Conservation (phyloP, 2,113 vertebrate species). For the Boleophthalmus pectinirostris region DNA sequence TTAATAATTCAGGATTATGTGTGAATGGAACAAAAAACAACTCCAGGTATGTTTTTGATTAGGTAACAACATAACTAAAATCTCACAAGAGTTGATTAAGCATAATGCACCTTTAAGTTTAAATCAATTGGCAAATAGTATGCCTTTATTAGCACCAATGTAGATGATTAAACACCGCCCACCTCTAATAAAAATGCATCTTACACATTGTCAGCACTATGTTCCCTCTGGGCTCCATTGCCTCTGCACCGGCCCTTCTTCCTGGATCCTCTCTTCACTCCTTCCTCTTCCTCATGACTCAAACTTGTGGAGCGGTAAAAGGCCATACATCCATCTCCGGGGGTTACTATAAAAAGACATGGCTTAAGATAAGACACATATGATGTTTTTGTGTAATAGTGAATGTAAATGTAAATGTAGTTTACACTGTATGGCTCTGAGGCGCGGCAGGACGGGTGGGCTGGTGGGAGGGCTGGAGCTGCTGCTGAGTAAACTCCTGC, state of each 20-base stretch:
- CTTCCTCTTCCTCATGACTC: conserved; percentile 84
- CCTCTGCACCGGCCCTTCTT: conserved; percentile 88
- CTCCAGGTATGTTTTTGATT: too few relatives aligned
- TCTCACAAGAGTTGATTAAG: too few relatives aligned
- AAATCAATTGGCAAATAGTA: too few relatives aligned
- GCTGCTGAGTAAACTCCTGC: conserved; percentile 88
- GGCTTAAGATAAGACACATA: background rate
- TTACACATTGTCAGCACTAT: conserved; percentile 86
- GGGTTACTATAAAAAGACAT: conserved; percentile 80
- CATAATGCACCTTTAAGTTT: too few relatives aligned
- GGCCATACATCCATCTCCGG: conserved; percentile 82
- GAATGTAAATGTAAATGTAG: background rate
- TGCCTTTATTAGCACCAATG: too few relatives aligned
- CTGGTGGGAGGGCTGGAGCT: conserved; percentile 91
- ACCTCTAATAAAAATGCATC: background rate
- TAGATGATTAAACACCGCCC: background rate
- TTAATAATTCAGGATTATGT: too few relatives aligned
- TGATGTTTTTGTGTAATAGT: background rate
- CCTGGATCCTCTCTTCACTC: conserved; percentile 86
- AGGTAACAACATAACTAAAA: too few relatives aligned
- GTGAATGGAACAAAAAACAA: too few relatives aligned
- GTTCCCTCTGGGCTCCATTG: conserved; percentile 80
- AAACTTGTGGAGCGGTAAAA: conserved; percentile 82
- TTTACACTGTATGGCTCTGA: conserved; percentile 96
- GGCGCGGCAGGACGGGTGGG: conserved; percentile 90